Evolutionary conservation across 64 coral and sea anemone species (phyloP).

Genomic region (Dendronephthya gigantea): DNA sequence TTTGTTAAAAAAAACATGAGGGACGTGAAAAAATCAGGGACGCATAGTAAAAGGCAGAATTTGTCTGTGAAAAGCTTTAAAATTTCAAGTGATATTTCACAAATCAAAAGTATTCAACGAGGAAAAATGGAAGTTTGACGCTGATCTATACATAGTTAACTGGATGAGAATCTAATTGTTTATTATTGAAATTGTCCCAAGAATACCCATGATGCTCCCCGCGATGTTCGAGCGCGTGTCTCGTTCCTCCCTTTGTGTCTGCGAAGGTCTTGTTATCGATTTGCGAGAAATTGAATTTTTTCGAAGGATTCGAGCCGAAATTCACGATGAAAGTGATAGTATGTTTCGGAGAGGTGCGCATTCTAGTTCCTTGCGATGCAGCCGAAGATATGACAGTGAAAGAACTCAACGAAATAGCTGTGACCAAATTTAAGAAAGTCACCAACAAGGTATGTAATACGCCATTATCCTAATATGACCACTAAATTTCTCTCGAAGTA

Average conservation of each 20-base stretch:
- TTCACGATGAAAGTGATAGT: slow-evolving; percentile 9
- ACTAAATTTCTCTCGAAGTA: neutral
- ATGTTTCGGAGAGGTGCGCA: neutral
- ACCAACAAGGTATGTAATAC: neutral
- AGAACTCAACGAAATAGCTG: neutral
- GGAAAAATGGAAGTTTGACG: no score
- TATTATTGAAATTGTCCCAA: neutral
- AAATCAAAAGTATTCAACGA: no score
- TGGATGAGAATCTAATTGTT: no score
- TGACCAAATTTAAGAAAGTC: neutral
- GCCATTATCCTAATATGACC: neutral
- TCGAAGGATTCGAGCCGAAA: neutral
- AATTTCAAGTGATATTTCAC: no score
- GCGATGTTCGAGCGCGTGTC: neutral
- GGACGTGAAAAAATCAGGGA: no score
- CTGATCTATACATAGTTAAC: no score
- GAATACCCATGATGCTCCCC: slow-evolving; percentile 7
- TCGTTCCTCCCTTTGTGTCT: neutral
- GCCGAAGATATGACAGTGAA: neutral
- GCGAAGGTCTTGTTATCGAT: neutral
- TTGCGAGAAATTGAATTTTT: neutral
- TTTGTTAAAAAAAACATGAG: no score
- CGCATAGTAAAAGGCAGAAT: no score
- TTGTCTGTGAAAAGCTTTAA: no score
- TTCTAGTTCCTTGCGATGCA: neutral